A percentile compares a stretch with the other conserved stretches of the same genome.
These are phyloP conservation scores for Triplophysa rosa DNA, from an alignment of 2,113 vertebrate genomes.

Conservation along the genomic window DNA sequence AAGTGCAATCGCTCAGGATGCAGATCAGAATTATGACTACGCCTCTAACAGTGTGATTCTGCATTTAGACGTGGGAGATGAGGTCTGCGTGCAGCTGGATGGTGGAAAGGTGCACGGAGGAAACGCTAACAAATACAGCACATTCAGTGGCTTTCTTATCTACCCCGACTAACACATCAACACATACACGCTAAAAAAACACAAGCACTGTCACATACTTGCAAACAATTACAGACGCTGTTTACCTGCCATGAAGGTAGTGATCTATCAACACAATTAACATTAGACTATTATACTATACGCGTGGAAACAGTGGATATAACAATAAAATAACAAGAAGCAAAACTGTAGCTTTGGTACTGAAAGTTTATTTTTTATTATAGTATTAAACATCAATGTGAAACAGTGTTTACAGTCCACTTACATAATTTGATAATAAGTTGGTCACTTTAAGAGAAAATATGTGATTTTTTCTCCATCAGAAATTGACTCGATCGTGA, in stretches of 20 bases:
- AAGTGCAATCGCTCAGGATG: conserved; percentile 82
- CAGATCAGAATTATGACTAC: conserved; percentile 89
- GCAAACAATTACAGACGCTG: background rate
- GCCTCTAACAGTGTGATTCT: conserved; percentile 91
- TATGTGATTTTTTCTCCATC: too few relatives aligned
- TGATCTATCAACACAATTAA: background rate
- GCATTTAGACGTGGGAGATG: conserved; percentile 89
- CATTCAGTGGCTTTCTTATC: conserved; percentile 93
- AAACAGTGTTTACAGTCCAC: too few relatives aligned
- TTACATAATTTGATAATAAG: too few relatives aligned
- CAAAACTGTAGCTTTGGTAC: too few relatives aligned
- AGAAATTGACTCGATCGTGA: too few relatives aligned
- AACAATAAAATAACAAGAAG: too few relatives aligned
- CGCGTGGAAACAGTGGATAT: background rate
- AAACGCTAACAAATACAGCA: conserved; percentile 95
- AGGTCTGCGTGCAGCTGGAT: conserved; percentile 89
- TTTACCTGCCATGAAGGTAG: background rate
- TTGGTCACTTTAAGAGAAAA: too few relatives aligned
- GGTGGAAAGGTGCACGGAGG: conserved; percentile 91
- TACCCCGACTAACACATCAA: conserved; percentile 78
- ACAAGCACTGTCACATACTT: conserved; percentile 13
- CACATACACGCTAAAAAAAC: background rate
- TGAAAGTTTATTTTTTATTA: too few relatives aligned
- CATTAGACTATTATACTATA: background rate
- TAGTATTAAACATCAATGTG: too few relatives aligned